Evolutionary conservation across 1,140 invertebrate genomes (phyloP).

Genomic region (Delia radicum): DNA sequence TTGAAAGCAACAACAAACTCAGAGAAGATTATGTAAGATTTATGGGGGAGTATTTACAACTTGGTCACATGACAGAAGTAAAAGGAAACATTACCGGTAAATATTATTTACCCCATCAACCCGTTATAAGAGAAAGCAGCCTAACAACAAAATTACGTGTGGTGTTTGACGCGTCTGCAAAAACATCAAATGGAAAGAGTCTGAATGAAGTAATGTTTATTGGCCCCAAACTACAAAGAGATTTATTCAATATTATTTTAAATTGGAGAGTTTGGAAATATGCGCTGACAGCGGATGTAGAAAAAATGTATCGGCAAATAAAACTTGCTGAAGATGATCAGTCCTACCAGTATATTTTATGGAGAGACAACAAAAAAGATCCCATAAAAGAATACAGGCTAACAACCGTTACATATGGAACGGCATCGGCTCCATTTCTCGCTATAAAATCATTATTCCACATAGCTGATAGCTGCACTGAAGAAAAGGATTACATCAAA

Average conservation of each 20-base stretch:
- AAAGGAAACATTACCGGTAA: too few species aligned
- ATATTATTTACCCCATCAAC: too few species aligned
- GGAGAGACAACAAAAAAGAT: constrained; percentile 38
- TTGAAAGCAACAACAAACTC: too few species aligned
- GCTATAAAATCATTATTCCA: constrained; percentile 39
- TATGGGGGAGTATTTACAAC: too few species aligned
- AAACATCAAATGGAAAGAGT: too few species aligned
- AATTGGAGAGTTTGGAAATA: constrained; percentile 41
- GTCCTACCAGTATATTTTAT: constrained; percentile 51
- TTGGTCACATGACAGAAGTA: too few species aligned
- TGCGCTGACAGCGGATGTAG: constrained; percentile 39
- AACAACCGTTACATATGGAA: constrained; percentile 49
- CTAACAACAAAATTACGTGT: too few species aligned
- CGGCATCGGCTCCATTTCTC: constrained; percentile 37
- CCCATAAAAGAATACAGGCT: constrained; percentile 39
- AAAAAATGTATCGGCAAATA: constrained; percentile 49
- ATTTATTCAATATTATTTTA: constrained; percentile 49
- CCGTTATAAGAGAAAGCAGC: too few species aligned
- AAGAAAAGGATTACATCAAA: constrained; percentile 37
- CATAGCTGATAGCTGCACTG: constrained; percentile 39
- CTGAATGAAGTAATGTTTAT: constrained; percentile 33
- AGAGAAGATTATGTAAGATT: too few species aligned
- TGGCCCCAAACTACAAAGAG: constrained; percentile 45
- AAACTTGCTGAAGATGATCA: constrained; percentile 31
- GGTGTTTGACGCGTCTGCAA: too few species aligned